Base-by-base conservation (phyloP, 2,888 invertebrate genomes). In the Hanleya hanleyi region DNA sequence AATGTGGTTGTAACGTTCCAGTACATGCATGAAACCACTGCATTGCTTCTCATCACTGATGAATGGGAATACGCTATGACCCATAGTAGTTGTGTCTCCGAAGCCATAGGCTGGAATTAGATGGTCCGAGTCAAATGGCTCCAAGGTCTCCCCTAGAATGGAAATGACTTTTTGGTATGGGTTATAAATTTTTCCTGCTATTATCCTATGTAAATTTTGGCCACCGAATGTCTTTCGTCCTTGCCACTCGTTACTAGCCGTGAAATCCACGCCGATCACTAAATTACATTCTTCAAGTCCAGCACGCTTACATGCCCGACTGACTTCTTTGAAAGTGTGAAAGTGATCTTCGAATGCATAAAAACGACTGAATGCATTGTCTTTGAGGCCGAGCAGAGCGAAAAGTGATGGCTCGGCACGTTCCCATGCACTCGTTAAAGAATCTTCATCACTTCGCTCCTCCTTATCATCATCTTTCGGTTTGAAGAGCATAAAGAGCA, bases 221-320 rank as follows among this genome's bases (percentile, higher is more conserved):
- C 91, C 91, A 47, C 82, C 84, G 81, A 92, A 92, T 9, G 90
- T 91, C 73, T 91, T 90, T 64, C 91, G 83, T 35, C 92, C 92
- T 80, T 92, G 92, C 89, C 92, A 92, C 79, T 92, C 92, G 81
- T 92, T 92, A 77, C 91, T 91, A 9, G 92, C 92, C 7, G 92
- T 92, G 85, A 92, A 92, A 83, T 92, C 92, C 49, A 92, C 89
- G 0, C 92, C 92, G 67, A 92, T 90, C n/a, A 92, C 91, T n/a
- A 92, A 83, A 72, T 91, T 90, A 76, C 91, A 90, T 1, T 86
- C 84, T 70, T 91, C 91, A 26, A 92, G 84, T 0, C 92, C 92
- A 2, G 92, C 92, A 71, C 86, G 83, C 29, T 88, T 77, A 89
- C 92, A 91, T 0, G 91, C 90, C 26, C 77, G 78, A 62, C 87